Evolutionary conservation across 2,888 invertebrate species (phyloP), one percentile per base, ranked within the genome.

Genomic region (Cynaeus angustus): DNA sequence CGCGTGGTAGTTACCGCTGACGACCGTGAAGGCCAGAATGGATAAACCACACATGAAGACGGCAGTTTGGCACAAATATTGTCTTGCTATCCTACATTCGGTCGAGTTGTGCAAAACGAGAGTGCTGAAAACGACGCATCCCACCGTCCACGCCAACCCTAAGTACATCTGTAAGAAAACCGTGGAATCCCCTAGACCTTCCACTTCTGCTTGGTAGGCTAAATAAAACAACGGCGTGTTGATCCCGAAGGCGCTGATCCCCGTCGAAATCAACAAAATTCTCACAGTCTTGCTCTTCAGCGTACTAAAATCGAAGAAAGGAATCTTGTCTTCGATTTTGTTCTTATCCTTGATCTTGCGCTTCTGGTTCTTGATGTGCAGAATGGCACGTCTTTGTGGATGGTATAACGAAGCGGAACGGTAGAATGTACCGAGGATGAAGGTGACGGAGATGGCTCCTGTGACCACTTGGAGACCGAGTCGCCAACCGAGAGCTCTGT

Each of bases 341-440:
- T 90, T 93, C 80, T 92, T 91, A 81, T 93, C 93, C 83, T 94
- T 93, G 87, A 93, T 91, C 85, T 93, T 94, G 72, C 93, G 87
- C 82, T 94, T 94, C 83, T 95, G 95, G 85, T 94, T 95, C 85
- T 95, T 96, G 79, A 96, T 89, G 84, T 96, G 95, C 43, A 96
- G 88, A 78, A 96, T 95, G 68, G 95, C 95, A 70, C 95, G 88
- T 67, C 95, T 85, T 82, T 95, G 94, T 0, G 95, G 95, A 83
- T 96, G 95, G 85, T 96, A 96, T 6, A 96, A 87, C 0, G 95
- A 94, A 0, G 95, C 95, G 4, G 95, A 95, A 30, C 96, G 91
- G 86, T 95, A 96, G 86, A 94, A 93, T 3, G 94, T 94, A 59
- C 95, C 95, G 28, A 95, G 88, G 79, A 95, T 91, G 83, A 95